Base-by-base conservation (phyloP, 2,113 vertebrate genomes). In the Zosterops japonicus region DNA sequence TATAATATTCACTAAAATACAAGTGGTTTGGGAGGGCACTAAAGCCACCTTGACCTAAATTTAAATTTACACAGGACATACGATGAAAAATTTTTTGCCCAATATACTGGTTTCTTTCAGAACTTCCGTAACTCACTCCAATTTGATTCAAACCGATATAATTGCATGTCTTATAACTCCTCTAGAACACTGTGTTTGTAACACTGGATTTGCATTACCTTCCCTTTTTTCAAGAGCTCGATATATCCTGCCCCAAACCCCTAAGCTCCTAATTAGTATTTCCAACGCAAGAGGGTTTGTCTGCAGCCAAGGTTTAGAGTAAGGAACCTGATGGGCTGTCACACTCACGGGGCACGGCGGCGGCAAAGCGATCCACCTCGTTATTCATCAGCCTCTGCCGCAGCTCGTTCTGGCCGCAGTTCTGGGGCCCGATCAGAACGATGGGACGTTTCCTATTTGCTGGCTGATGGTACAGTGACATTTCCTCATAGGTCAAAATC, bases 381-480 rank as follows among this genome's bases (percentile, higher is more conserved):
- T 97, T 97, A 61, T 98, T 98, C 98, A 99, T 98, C 31, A 99
- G 98, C 23, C 98, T 97, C 90, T 99, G 98, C 10, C 99, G 98
- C 92, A 99, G 93, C 91, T 99, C 99, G 18, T 99, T 99, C 33
- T 99, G 99, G 11, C 99, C 99, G 4, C 99, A 99, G 97, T 98
- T 99, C 61, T 99, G 98, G 0, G 99, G 99, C 25, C 99, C 99
- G 2, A 99, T 98, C 90, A 99, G 98, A 53, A 99, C 98, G 7
- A 99, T 98, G 53, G 99, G 99, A 31, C 99, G 98, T 76, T 99
- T 99, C 70, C 99, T 98, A 86, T 98, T 99, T 74, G 98, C 98
- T 22, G 99, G 98, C 90, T 99, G 99, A 94, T 99, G 99, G 95
- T 99, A 99, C 36, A 99, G 98, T 6, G 99, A 99, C 99, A 99